Evolutionary conservation across 2,888 invertebrate species (phyloP).

Genomic region (Sialis lutaria): DNA sequence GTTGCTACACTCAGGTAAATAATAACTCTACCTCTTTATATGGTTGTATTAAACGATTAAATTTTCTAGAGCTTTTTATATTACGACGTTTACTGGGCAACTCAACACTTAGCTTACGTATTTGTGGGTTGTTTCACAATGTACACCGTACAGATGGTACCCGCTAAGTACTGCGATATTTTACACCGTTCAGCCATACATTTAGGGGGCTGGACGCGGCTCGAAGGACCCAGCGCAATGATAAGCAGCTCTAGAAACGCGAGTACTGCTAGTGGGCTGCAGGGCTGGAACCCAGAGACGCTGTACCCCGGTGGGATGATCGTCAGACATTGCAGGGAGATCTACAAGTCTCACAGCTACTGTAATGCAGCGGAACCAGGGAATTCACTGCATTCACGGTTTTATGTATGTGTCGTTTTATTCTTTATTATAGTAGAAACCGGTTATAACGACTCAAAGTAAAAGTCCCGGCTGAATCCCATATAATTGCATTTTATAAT

Average conservation of each 20-base stretch:
- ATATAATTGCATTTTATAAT: too few relatives aligned
- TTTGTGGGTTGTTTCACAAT: constrained; percentile 74
- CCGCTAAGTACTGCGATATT: constrained; percentile 64
- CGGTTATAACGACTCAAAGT: too few relatives aligned
- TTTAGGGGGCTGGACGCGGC: constrained; percentile 59
- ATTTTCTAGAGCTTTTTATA: constrained; percentile 40
- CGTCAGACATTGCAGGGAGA: constrained; percentile 50
- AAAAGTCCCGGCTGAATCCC: too few relatives aligned
- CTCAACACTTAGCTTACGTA: constrained; percentile 68
- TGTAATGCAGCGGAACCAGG: constrained; percentile 81
- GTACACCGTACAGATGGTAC: constrained; percentile 48
- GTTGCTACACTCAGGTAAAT: constrained; percentile 70
- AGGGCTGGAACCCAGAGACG: constrained; percentile 34
- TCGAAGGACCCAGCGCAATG: constrained; percentile 18
- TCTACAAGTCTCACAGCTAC: constrained; percentile 59
- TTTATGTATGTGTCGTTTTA: constrained; percentile 67
- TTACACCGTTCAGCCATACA: constrained; percentile 81
- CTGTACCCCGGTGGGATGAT: constrained; percentile 63
- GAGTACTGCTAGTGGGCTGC: not conserved
- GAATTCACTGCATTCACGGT: constrained; percentile 59
- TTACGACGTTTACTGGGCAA: constrained; percentile 70
- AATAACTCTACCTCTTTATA: not conserved
- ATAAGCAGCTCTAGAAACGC: not conserved
- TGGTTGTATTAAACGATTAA: not conserved
- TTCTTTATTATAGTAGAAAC: too few relatives aligned